Percentiles rank a stretch among this genome's conserved stretches.
Evolutionary conservation across 2,113 vertebrate species (phyloP).

Genomic region (Burhinus bistriatus): DNA sequence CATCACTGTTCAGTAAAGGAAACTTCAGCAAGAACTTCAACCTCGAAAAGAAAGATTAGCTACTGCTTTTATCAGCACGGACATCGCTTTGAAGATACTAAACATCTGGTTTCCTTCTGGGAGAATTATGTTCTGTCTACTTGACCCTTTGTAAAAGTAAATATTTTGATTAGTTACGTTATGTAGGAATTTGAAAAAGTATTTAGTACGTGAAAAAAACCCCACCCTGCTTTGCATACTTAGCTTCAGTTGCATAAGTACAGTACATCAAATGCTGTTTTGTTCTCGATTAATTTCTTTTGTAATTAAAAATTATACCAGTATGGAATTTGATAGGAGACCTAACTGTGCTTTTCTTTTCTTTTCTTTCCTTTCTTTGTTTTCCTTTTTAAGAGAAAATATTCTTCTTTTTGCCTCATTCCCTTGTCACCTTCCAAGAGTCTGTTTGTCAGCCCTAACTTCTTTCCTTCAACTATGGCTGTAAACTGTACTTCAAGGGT

Average conservation of each 20-base stretch:
- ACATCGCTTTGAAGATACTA: conserved; percentile 56
- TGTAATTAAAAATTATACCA: background rate
- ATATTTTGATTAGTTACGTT: conserved; percentile 39
- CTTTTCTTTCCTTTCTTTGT: background rate
- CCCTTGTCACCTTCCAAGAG: background rate
- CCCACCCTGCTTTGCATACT: background rate
- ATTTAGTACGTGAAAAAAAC: background rate
- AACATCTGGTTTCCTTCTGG: conserved; percentile 67
- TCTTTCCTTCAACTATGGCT: background rate
- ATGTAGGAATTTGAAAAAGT: conserved; percentile 24
- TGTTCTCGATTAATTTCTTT: background rate
- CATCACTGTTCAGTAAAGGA: conserved; percentile 7
- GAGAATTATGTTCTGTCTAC: conserved; percentile 36
- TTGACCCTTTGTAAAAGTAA: conserved; percentile 53
- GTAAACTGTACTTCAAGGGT: background rate
- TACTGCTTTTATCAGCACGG: background rate
- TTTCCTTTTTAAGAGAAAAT: background rate
- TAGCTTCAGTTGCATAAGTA: background rate
- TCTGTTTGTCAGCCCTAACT: background rate
- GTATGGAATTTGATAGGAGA: background rate
- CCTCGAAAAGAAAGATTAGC: conserved; percentile 27
- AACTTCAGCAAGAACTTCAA: conserved; percentile 6
- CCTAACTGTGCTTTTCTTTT: background rate
- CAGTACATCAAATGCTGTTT: background rate
- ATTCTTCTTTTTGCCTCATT: background rate